phyloP scores from a whole-genome alignment of 2,888 invertebrate species.

The Carcina quercana region DNA sequence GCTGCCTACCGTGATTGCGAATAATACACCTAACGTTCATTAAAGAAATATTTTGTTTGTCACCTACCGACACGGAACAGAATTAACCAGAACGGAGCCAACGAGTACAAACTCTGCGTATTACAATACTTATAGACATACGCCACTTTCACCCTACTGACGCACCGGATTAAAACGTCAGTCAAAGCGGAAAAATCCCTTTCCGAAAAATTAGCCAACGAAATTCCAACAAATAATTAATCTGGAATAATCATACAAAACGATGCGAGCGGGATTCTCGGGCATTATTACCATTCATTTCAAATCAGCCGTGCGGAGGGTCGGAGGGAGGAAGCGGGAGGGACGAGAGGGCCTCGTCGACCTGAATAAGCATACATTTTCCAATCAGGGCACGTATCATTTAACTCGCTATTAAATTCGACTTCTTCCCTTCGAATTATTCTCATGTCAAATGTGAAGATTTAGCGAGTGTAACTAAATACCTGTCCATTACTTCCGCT shows the following conservation, averaged over 20 bases:
- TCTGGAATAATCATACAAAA: conserved; percentile 75
- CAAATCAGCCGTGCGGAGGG: conserved; percentile 69
- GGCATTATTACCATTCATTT: conserved; percentile 74
- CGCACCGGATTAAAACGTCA: conserved; percentile 69
- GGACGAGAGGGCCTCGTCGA: conserved; percentile 36
- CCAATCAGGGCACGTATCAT: conserved; percentile 74
- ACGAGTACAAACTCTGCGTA: too few species aligned
- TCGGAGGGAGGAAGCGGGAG: conserved; percentile 32
- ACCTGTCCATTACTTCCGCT: conserved; percentile 31
- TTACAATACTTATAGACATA: too few species aligned
- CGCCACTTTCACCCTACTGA: conserved; percentile 44
- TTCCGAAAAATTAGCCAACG: conserved; percentile 71
- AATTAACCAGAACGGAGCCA: too few species aligned
- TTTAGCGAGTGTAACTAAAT: conserved; percentile 35
- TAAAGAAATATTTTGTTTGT: too few species aligned
- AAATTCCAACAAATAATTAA: conserved; percentile 74
- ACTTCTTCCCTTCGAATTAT: conserved; percentile 71
- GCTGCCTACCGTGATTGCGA: too few species aligned
- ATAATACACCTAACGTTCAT: too few species aligned
- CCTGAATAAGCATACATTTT: conserved; percentile 75
- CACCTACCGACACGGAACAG: too few species aligned
- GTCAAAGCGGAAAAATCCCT: conserved; percentile 69
- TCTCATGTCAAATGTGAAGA: conserved; percentile 59
- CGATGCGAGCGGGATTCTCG: conserved; percentile 68
- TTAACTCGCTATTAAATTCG: conserved; percentile 74